Evolutionary conservation across 2,113 vertebrate species (phyloP), one percentile per base, ranked within the genome.

Genomic region (Strix uralensis): DNA sequence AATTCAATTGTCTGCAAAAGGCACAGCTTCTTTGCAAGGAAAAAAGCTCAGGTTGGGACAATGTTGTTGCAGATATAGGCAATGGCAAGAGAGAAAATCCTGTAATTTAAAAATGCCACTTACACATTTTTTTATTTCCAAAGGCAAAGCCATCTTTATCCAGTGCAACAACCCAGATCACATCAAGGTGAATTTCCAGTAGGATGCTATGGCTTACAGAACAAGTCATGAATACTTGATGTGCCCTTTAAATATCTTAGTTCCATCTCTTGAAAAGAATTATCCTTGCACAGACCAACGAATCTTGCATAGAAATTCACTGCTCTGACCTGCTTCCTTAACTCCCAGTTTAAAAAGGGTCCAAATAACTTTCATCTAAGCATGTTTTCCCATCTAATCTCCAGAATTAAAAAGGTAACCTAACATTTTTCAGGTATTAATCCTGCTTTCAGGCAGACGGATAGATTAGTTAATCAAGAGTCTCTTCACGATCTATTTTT

Each of bases 211-310:
- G 19, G 27, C 81, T 94, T 91, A 93, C 78, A 90, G 90, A 96
- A 86, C 36, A 77, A 85, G 84, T 67, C 10, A 97, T 94, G 88
- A 96, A 97, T 94, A 94, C 93, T 96, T 97, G 63, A 95, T 93
- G 59, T 72, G 57, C 65, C 89, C 91, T 97, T 97, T 96, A 97
- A 96, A 86, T 95, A 97, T 88, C 88, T 96, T 61, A 63, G 81
- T 54, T 79, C 74, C 40, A 91, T 69, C 86, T 87, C 70, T 75
- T 88, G 63, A 94, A 93, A 97, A 89, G 67, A 91, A 92, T 87
- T 87, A 95, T 67, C 77, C 66, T 85, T 95, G 69, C 89, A 89
- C 30, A 92, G 77, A 85, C 52, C 87, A 92, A 91, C 85, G 57
- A 95, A 91, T 94, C 42, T 91, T 94, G 47, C 86, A 89, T 27